Conservation (phyloP, 2,888 invertebrate species). For the Dusona sp. region DNA sequence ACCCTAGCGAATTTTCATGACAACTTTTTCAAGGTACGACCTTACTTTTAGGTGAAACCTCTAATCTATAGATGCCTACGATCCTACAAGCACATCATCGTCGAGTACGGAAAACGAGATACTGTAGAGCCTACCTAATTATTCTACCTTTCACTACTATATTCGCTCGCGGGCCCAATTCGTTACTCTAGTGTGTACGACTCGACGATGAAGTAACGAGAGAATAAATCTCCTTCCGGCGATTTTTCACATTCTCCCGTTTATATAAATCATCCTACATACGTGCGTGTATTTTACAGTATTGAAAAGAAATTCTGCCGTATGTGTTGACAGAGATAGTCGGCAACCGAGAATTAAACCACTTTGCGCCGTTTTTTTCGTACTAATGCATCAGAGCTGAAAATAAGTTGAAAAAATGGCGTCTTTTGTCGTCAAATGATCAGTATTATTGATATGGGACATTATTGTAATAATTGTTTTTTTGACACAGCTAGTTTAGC, state of each 20-base stretch:
- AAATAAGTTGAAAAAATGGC: too few species aligned
- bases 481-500: too few species aligned
- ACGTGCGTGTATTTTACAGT: not conserved
- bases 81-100: constrained; percentile 24
- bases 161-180: constrained; percentile 72
- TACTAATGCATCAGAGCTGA: too few species aligned
- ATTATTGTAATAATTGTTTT: too few species aligned
- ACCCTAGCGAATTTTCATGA: not conserved
- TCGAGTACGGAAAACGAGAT: constrained; percentile 10
- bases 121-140: constrained; percentile 30
- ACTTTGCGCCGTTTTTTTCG: not conserved
- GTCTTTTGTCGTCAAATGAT: too few species aligned
- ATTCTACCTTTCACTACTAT: constrained; percentile 46
- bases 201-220: constrained; percentile 48
- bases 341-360: not conserved
- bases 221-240: constrained; percentile 59
- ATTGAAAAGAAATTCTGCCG: constrained; percentile 31
- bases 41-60: not conserved
- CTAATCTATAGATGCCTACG: constrained; percentile 1
- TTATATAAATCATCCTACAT: not conserved
- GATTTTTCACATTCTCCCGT: constrained; percentile 14
- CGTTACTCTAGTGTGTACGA: constrained; percentile 59
- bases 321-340: not conserved
- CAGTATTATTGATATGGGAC: too few species aligned
- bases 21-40: not conserved